These are phyloP conservation scores for Onychostruthus taczanowskii DNA, from an alignment of 2,113 vertebrate species.

Conservation along the genomic window DNA sequence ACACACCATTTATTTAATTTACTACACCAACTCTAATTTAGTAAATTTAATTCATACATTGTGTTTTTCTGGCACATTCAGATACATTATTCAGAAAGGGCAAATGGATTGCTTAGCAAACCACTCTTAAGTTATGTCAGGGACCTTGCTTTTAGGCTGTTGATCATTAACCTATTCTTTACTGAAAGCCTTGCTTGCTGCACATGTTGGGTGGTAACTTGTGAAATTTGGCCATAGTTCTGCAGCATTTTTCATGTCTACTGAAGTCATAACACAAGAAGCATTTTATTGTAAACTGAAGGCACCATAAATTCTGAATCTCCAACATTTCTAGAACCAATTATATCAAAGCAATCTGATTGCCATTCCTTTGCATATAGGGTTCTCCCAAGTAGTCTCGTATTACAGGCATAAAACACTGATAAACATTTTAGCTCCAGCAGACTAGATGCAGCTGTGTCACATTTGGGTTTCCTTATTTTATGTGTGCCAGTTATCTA, in stretches of 20 bases:
- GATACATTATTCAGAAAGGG: neutral
- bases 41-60: neutral
- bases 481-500: conserved; percentile 68
- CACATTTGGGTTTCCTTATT: conserved; percentile 70
- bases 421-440: conserved; percentile 68
- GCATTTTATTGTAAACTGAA: conserved; percentile 63
- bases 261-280: conserved; percentile 54
- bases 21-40: neutral
- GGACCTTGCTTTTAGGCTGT: neutral
- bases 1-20: conserved; percentile 63
- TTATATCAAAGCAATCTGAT: conserved; percentile 68
- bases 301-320: conserved; percentile 61
- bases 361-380: conserved; percentile 49
- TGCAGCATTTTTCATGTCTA: conserved; percentile 41
- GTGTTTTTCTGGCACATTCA: neutral
- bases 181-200: neutral
- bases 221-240: neutral
- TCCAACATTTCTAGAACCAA: conserved; percentile 67
- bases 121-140: conserved; percentile 3
- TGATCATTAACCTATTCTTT: neutral
- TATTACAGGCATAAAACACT: conserved; percentile 71
- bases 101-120: neutral
- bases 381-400: conserved; percentile 58
- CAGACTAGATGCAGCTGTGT: conserved; percentile 69
- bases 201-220: neutral